A percentile compares a stretch with the other conserved stretches of the same genome.
These are phyloP conservation scores for Mesorhabditis belari DNA, from an alignment of 2,888 invertebrate species.

Conservation along the genomic window DNA sequence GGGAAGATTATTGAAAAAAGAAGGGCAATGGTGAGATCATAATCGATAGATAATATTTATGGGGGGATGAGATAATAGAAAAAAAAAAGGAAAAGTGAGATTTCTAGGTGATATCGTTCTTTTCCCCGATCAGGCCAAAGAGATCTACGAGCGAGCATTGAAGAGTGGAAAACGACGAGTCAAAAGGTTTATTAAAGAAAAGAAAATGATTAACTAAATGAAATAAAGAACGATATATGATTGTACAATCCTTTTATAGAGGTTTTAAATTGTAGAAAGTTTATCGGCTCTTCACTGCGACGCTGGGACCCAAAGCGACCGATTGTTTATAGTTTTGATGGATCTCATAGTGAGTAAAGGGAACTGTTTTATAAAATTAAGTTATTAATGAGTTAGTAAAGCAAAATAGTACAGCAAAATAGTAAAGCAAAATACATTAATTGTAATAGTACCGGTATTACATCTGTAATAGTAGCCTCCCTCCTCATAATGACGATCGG, in stretches of 20 bases:
- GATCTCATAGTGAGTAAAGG: slow-evolving; percentile 44
- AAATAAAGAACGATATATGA: background rate
- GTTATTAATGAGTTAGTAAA: too few relatives aligned
- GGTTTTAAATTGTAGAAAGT: slow-evolving; percentile 37
- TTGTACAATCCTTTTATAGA: background rate
- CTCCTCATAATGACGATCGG: too few relatives aligned
- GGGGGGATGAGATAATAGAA: background rate
- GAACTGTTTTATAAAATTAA: too few relatives aligned
- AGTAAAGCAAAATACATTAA: too few relatives aligned
- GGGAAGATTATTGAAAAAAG: too few relatives aligned
- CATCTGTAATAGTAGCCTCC: too few relatives aligned
- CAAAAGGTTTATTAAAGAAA: slow-evolving; percentile 4
- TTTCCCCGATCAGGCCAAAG: slow-evolving; percentile 47
- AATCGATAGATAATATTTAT: background rate
- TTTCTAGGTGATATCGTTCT: slow-evolving; percentile 51
- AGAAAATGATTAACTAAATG: background rate
- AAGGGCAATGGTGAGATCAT: too few relatives aligned
- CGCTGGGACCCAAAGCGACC: slow-evolving; percentile 48
- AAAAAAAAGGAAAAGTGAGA: background rate
- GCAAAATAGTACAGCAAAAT: too few relatives aligned
- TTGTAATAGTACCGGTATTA: too few relatives aligned
- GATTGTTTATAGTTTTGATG: slow-evolving; percentile 51
- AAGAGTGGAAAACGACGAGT: slow-evolving; percentile 19
- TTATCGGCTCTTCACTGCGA: slow-evolving; percentile 49
- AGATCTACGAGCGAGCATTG: slow-evolving; percentile 32